These are phyloP conservation scores for Palloptera scutellata DNA, from an alignment of 2,888 invertebrate genomes.

Conservation along the genomic window DNA sequence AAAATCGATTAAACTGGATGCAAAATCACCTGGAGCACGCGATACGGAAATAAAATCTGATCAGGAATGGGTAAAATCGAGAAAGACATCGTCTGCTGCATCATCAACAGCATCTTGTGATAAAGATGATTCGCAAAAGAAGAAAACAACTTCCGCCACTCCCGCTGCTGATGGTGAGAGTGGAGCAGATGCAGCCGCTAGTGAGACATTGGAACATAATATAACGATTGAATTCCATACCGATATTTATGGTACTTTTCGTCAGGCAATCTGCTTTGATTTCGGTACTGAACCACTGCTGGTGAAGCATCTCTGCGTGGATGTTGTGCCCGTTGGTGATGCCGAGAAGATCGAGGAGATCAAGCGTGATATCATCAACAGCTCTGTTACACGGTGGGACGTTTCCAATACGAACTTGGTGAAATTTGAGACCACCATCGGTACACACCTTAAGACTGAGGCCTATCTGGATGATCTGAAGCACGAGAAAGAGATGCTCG, in stretches of 20 bases:
- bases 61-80: conserved; percentile 67
- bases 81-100: conserved; percentile 29
- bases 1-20: conserved; percentile 64
- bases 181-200: background rate
- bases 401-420: conserved; percentile 67
- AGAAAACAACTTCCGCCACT: conserved; percentile 10
- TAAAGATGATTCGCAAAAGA: conserved; percentile 31
- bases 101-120: conserved; percentile 23
- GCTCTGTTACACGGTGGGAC: conserved; percentile 72
- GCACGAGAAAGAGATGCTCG: conserved; percentile 68
- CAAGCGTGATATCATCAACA: conserved; percentile 70
- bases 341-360: conserved; percentile 72
- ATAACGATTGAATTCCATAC: conserved; percentile 71
- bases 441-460: conserved; percentile 65
- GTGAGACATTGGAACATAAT: conserved; percentile 60
- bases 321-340: conserved; percentile 77
- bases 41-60: conserved; percentile 65
- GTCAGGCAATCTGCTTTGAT: conserved; percentile 80
- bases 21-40: conserved; percentile 24
- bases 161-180: conserved; percentile 20
- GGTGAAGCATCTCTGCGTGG: conserved; percentile 76
- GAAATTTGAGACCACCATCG: conserved; percentile 68
- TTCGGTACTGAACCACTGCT: conserved; percentile 73
- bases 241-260: conserved; percentile 79
- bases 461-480: conserved; percentile 64